Evolutionary conservation across 1,140 invertebrate genomes (phyloP).

Genomic region (Odontomachus brunneus): DNA sequence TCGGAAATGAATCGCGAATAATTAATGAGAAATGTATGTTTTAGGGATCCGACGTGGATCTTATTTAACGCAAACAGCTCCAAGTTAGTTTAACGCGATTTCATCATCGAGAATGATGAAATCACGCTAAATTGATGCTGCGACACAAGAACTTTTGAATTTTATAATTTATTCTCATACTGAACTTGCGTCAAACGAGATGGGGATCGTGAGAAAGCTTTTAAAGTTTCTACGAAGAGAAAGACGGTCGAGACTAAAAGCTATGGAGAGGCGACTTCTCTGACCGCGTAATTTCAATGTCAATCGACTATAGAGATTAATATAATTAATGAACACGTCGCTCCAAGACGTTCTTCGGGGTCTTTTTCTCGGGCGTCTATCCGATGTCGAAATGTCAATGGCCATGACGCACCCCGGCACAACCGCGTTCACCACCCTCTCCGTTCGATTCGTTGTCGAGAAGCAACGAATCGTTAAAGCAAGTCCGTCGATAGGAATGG

Average conservation of each 20-base stretch:
- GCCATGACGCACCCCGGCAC: not conserved
- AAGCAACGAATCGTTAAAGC: conserved; percentile 61
- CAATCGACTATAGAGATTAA: not conserved
- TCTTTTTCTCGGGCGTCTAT: conserved; percentile 4
- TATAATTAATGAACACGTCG: conserved; percentile 20
- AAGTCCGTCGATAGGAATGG: conserved; percentile 10
- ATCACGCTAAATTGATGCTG: no score
- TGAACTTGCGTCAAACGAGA: not conserved
- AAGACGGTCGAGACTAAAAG: not conserved
- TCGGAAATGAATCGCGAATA: not conserved
- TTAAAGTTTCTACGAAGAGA: not conserved
- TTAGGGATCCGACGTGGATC: not conserved
- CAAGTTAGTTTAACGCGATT: not conserved
- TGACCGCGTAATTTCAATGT: not conserved
- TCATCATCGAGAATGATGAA: no score
- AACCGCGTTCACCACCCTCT: not conserved
- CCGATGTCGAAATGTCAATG: conserved; percentile 62
- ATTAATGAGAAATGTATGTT: not conserved
- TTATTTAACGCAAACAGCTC: not conserved
- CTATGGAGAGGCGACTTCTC: not conserved
- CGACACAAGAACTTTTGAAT: no score
- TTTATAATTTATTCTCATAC: not conserved
- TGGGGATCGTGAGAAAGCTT: not conserved
- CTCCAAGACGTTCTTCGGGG: not conserved
- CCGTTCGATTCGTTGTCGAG: conserved; percentile 38